These are phyloP conservation scores for Caenorhabditis sp. DNA, from an alignment of 2,888 invertebrate species.

Conservation along the genomic window DNA sequence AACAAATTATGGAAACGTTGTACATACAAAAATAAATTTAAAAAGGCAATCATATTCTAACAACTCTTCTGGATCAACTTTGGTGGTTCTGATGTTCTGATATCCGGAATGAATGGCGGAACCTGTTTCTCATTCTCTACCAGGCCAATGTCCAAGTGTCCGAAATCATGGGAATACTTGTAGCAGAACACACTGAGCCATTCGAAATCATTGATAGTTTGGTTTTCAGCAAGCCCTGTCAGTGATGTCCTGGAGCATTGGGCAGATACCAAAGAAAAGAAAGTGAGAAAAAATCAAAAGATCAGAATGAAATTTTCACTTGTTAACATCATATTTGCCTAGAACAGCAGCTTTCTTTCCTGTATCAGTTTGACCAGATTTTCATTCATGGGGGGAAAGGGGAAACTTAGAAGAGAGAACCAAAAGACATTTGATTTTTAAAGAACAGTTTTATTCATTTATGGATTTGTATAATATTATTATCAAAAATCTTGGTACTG, in stretches of 20 bases:
- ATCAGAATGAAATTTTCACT: constrained; percentile 53
- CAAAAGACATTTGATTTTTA: too few relatives aligned
- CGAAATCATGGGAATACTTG: constrained; percentile 76
- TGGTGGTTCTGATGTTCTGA: constrained; percentile 39
- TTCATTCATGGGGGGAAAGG: too few relatives aligned
- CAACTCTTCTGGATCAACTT: constrained; percentile 7
- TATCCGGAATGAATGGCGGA: constrained; percentile 76
- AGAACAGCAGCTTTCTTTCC: constrained; percentile 77
- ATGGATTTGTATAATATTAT: too few relatives aligned
- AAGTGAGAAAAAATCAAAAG: neutral
- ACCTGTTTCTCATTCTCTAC: constrained; percentile 70
- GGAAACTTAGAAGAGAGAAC: too few relatives aligned
- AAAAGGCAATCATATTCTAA: neutral
- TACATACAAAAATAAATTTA: neutral
- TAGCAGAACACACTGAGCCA: constrained; percentile 77
- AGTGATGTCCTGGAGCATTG: constrained; percentile 75
- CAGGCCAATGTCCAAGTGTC: constrained; percentile 74
- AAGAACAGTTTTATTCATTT: too few relatives aligned
- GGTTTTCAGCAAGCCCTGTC: constrained; percentile 67
- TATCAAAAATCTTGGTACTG: too few relatives aligned
- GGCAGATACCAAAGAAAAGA: constrained; percentile 73
- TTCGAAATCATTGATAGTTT: constrained; percentile 77
- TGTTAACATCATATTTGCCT: constrained; percentile 69
- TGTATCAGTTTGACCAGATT: too few relatives aligned
- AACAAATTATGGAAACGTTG: too few relatives aligned